These are phyloP conservation scores for Luperina testacea DNA, from an alignment of 2,888 invertebrate genomes.

Conservation along the genomic window DNA sequence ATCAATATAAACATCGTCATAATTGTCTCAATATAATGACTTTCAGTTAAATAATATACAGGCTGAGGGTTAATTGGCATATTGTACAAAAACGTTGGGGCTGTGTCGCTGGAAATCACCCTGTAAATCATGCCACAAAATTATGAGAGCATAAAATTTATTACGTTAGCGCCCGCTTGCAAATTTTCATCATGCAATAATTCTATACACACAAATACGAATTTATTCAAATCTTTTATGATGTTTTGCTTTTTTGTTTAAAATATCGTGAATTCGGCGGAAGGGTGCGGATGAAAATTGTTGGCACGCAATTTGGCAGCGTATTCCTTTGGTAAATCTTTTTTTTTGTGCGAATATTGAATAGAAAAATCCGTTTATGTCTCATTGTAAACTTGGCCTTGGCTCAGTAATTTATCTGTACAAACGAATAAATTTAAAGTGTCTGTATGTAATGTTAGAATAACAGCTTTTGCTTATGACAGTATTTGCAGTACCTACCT, in stretches of 20 bases:
- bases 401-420: slow-evolving; percentile 2
- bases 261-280: slow-evolving; percentile 37
- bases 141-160: slow-evolving; percentile 88
- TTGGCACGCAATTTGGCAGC: slow-evolving; percentile 50
- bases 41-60: slow-evolving; percentile 67
- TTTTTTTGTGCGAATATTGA: slow-evolving; percentile 28
- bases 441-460: not conserved
- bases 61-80: slow-evolving; percentile 78
- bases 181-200: slow-evolving; percentile 84
- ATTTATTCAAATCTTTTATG: slow-evolving; percentile 74
- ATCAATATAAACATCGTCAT: slow-evolving; percentile 55
- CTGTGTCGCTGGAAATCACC: slow-evolving; percentile 78
- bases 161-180: slow-evolving; percentile 84
- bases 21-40: slow-evolving; percentile 63
- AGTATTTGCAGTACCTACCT: too few relatives aligned
- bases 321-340: slow-evolving; percentile 21
- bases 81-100: slow-evolving; percentile 76
- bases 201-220: slow-evolving; percentile 79
- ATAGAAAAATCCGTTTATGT: slow-evolving; percentile 22
- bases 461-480: too few relatives aligned
- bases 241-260: slow-evolving; percentile 60
- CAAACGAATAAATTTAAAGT: not conserved
- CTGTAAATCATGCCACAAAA: slow-evolving; percentile 84
- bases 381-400: slow-evolving; percentile 20
- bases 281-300: slow-evolving; percentile 45